A percentile compares a stretch with the other conserved stretches of the same genome.
phyloP scores from a whole-genome alignment of 2,888 invertebrate species.

The Miltochrista miniata region DNA sequence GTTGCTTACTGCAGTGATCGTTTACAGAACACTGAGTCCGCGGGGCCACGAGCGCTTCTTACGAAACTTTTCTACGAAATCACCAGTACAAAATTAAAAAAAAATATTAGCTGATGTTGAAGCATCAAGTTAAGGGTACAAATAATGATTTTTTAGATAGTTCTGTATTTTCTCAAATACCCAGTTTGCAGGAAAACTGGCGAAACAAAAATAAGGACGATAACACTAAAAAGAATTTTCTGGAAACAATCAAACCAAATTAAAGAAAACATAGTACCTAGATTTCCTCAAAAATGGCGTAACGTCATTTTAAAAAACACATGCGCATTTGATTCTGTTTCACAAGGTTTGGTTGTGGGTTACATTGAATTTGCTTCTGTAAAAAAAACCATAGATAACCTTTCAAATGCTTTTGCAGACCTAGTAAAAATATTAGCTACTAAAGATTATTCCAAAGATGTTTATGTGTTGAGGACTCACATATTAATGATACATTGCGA shows the following conservation, averaged over 20 bases:
- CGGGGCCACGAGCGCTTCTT: too few relatives aligned
- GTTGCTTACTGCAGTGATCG: too few relatives aligned
- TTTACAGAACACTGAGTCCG: too few relatives aligned
- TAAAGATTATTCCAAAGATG: conserved; percentile 7
- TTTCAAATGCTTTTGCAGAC: conserved; percentile 7
- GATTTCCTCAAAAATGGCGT: not conserved
- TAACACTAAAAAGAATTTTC: conserved; percentile 2
- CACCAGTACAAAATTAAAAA: conserved; percentile 5
- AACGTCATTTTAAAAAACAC: conserved; percentile 3
- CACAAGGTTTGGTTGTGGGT: not conserved
- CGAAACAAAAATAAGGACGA: conserved; percentile 7
- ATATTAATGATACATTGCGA: conserved; percentile 7
- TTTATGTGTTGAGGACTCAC: conserved; percentile 11
- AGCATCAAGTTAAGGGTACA: conserved; percentile 2
- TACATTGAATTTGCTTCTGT: not conserved
- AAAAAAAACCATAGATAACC: conserved; percentile 1
- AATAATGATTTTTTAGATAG: conserved; percentile 2
- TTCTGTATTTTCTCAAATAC: conserved; percentile 5
- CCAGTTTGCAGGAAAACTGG: conserved; percentile 5
- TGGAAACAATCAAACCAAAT: conserved; percentile 4
- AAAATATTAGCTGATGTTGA: not conserved
- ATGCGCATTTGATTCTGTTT: not conserved
- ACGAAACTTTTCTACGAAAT: conserved; percentile 2
- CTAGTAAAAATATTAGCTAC: conserved; percentile 8
- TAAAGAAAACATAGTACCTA: not conserved